A percentile compares a stretch with the other conserved stretches of the same genome.
phyloP scores from a whole-genome alignment of 2,113 vertebrate species.

The Stictonetta naevosa region DNA sequence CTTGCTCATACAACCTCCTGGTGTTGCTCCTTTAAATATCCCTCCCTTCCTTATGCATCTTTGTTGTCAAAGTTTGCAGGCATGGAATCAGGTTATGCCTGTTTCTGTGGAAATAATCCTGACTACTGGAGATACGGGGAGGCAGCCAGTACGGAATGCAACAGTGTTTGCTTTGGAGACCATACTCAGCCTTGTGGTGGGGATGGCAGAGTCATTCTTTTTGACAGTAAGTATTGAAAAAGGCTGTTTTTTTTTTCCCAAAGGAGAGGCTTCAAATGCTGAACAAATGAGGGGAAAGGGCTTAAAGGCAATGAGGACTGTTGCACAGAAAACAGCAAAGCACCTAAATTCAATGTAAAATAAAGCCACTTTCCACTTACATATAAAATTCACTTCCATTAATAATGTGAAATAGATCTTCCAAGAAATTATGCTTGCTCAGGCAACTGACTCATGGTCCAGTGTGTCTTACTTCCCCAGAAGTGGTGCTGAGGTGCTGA shows the following conservation, averaged over 20 bases:
- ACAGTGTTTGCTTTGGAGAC: slow-evolving; percentile 96
- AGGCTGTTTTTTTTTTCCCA: slow-evolving; percentile 3
- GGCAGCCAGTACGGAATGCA: slow-evolving; percentile 91
- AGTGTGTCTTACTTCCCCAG: background rate
- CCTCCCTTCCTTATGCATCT: slow-evolving; percentile 6
- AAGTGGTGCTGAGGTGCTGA: background rate
- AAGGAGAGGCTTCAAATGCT: slow-evolving; percentile 26
- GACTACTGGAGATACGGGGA: slow-evolving; percentile 87
- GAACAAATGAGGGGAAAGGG: slow-evolving; percentile 14
- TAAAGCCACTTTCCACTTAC: background rate
- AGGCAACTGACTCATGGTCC: background rate
- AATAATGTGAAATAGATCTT: background rate
- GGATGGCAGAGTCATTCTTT: slow-evolving; percentile 95
- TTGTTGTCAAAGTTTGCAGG: slow-evolving; percentile 88
- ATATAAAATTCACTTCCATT: background rate
- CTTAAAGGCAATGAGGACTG: background rate
- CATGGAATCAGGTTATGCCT: slow-evolving; percentile 96
- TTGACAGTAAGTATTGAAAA: slow-evolving; percentile 88
- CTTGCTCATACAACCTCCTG: background rate
- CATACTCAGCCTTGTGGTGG: slow-evolving; percentile 95
- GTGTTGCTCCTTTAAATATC: background rate
- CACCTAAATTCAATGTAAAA: background rate
- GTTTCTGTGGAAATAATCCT: slow-evolving; percentile 94
- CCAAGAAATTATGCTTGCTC: background rate
- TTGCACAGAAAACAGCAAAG: background rate